A percentile compares a stretch with the other conserved stretches of the same genome.
Evolutionary conservation across 1,140 invertebrate genomes (phyloP).

Genomic region (Colletes gigas): DNA sequence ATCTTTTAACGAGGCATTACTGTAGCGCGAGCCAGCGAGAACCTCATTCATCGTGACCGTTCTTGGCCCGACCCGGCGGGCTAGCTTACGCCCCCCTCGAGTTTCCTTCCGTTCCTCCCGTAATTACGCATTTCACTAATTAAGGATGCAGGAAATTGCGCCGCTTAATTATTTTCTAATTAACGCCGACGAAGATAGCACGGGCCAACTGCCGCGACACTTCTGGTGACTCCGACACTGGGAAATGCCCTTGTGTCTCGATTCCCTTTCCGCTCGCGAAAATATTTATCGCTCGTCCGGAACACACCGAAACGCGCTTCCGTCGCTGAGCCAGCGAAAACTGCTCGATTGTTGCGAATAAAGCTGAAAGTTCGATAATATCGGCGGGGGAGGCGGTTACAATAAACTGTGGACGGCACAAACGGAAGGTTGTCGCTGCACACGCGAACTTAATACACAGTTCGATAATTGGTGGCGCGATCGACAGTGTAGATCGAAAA

Average conservation of each 20-base stretch:
- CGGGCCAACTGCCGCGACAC: slow-evolving; percentile 20
- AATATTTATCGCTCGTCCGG: not conserved
- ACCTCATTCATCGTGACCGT: slow-evolving; percentile 27
- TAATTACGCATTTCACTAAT: slow-evolving; percentile 66
- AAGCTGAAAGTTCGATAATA: too few relatives aligned
- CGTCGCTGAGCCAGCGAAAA: not conserved
- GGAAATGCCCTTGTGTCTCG: not conserved
- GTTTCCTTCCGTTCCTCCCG: not conserved
- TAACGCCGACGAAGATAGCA: slow-evolving; percentile 42
- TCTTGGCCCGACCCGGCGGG: not conserved
- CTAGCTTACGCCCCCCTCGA: too few relatives aligned
- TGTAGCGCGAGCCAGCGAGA: not conserved
- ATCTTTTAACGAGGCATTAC: too few relatives aligned
- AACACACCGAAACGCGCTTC: not conserved
- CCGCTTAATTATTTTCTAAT: slow-evolving; percentile 67
- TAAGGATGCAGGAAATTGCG: slow-evolving; percentile 56
- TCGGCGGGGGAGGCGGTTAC: too few relatives aligned
- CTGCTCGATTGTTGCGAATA: too few relatives aligned
- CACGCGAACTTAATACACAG: too few relatives aligned
- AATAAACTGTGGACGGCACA: too few relatives aligned
- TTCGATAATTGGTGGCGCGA: too few relatives aligned
- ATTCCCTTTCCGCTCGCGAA: not conserved
- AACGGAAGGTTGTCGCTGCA: too few relatives aligned
- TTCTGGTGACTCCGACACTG: slow-evolving; percentile 19
- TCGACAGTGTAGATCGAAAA: too few relatives aligned